Evolutionary conservation across 2,888 invertebrate genomes (phyloP).

Genomic region (Latrodectus elegans): DNA sequence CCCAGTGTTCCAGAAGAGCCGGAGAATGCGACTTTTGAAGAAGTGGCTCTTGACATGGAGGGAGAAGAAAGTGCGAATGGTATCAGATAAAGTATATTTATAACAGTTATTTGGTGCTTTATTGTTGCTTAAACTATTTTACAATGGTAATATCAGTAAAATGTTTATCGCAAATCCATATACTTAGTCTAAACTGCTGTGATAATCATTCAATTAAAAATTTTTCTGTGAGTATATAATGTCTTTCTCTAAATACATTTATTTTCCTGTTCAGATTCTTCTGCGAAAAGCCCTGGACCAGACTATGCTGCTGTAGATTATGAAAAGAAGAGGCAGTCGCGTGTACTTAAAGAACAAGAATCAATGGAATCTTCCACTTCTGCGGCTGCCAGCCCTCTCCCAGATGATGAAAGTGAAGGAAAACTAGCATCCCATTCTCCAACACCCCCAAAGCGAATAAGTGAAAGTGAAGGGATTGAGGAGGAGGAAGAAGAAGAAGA

Average conservation of each 20-base stretch:
- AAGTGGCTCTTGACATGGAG: conserved; percentile 40
- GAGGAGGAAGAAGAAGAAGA: conserved; percentile 52
- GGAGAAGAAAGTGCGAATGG: conserved; percentile 39
- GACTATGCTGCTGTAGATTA: conserved; percentile 61
- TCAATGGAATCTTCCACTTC: conserved; percentile 56
- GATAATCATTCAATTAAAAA: no score
- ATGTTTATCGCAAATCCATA: no score
- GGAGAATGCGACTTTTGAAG: conserved; percentile 45
- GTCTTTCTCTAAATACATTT: not conserved
- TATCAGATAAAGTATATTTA: not conserved
- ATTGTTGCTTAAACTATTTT: no score
- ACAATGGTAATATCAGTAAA: no score
- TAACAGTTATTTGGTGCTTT: no score
- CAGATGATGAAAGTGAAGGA: conserved; percentile 34
- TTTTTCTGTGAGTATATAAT: not conserved
- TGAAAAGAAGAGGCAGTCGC: conserved; percentile 59
- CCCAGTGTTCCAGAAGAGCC: conserved; percentile 56
- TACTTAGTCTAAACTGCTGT: no score
- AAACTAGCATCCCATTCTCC: conserved; percentile 25
- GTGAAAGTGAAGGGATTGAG: conserved; percentile 11
- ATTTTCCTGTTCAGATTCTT: not conserved
- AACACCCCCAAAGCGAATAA: conserved; percentile 16
- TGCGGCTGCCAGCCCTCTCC: conserved; percentile 55
- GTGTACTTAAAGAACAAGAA: conserved; percentile 60
- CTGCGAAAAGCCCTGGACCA: conserved; percentile 3